Evolutionary conservation across 2,797 vertebrate species (phyloP).

Genomic region (Myoxocephalus aenaeus): DNA sequence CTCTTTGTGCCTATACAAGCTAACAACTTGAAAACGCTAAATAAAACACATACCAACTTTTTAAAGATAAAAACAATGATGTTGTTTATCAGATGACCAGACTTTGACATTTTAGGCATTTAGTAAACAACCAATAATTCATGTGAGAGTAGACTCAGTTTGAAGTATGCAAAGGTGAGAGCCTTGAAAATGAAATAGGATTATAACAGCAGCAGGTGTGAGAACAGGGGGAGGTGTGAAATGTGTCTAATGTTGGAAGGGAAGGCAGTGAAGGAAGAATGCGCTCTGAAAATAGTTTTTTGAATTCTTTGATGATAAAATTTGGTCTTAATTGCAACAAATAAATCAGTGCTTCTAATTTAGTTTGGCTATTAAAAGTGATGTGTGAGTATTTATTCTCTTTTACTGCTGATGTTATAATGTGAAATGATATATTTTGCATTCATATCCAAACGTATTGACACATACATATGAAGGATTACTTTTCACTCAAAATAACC

Average conservation of each 20-base stretch:
- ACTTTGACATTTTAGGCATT: not conserved
- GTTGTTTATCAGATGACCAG: not conserved
- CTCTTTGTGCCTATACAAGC: not conserved
- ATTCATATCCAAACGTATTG: not conserved
- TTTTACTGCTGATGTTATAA: not conserved
- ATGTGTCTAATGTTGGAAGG: not conserved
- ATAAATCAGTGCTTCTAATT: not conserved
- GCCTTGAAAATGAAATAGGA: not conserved
- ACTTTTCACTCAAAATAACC: not conserved
- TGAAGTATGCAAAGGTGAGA: constrained; percentile 2
- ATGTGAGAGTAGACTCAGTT: not conserved
- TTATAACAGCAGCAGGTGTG: constrained; percentile 1
- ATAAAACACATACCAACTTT: not conserved
- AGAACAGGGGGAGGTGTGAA: constrained; percentile 1
- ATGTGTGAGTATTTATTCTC: not conserved
- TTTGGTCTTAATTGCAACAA: constrained; percentile 9
- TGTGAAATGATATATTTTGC: not conserved
- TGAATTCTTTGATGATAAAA: not conserved
- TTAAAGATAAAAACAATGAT: not conserved
- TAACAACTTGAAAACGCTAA: not conserved
- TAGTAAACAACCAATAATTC: constrained; percentile 7
- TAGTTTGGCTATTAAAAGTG: not conserved
- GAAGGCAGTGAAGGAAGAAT: not conserved
- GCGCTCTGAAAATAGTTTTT: not conserved
- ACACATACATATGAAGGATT: not conserved